Base-by-base conservation (phyloP, 2,113 vertebrate species). In the Cebidichthys violaceus region DNA sequence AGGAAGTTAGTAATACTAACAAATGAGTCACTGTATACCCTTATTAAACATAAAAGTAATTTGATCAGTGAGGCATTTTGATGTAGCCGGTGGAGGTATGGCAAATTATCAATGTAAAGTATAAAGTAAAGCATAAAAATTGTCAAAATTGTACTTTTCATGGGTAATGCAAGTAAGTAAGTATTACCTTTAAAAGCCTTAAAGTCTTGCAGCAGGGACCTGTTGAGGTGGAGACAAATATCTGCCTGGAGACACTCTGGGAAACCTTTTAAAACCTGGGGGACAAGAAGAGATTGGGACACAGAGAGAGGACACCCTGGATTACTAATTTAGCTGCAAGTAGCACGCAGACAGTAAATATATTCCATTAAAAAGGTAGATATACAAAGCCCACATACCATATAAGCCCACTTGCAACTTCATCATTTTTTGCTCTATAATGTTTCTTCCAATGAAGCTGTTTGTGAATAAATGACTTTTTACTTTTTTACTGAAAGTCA, bases 231-330 rank as follows among this genome's bases (percentile, higher is more conserved):
- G 76, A 98, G 95, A 92, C 96, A 98, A 91, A 98, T 98, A 80
- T 98, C 97, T 0, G 97, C 97, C 88, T 98, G 97, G 71, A 98
- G 95, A 90, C 97, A 98, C 91, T 98, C 97, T 0, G 97, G 97
- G 84, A 98, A 98, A 2, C 97, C 97, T 88, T 98, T 98, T 83
- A 98, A 93, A 81, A 97, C 97, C 97, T 98, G 91, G 8, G 0
- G 27, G n/a, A 37, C 10, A 0, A 18, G 57, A 0, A 1, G n/a
- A 60, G n/a, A 50, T 31, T 4, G n/a, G 33, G 24, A 39, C 15
- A 54, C 43, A 70, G 18, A 59, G 39, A 37, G n/a, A 67, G 37
- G 61, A 67, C 37, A 29, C 14, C 10, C 37, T 15, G 8, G 31
- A 31, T 59, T 9, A 37, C 13, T 29, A 64, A 6, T 31, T 35